A percentile compares a stretch with the other conserved stretches of the same genome.
Conservation (phyloP, 1,140 invertebrate genomes). For the Cyclargus thomasi region DNA sequence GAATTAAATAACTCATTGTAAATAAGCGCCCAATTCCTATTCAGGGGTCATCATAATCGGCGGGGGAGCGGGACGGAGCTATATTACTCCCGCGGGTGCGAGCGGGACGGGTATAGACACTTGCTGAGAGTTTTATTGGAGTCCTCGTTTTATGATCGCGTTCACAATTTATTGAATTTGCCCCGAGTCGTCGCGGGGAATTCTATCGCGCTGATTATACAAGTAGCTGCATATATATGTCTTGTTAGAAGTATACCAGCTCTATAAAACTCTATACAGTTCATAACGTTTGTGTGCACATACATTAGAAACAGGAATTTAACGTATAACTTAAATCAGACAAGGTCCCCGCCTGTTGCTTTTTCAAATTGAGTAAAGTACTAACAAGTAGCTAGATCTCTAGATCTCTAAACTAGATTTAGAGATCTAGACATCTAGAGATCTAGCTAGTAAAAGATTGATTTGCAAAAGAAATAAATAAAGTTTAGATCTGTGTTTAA, state of each 20-base stretch:
- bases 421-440: too few species aligned
- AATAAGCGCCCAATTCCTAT: conserved; percentile 65
- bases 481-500: too few species aligned
- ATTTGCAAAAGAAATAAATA: too few species aligned
- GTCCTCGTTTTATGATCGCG: conserved; percentile 39
- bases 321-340: too few species aligned
- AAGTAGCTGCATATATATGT: neutral
- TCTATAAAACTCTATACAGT: too few species aligned
- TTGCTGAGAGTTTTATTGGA: conserved; percentile 57
- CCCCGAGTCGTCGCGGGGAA: neutral
- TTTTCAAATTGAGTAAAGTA: too few species aligned
- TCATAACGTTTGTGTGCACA: too few species aligned
- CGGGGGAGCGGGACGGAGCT: conserved; percentile 11
- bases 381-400: too few species aligned
- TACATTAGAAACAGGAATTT: too few species aligned
- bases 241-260: neutral
- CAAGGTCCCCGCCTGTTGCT: too few species aligned
- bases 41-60: conserved; percentile 61
- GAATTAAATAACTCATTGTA: conserved; percentile 61
- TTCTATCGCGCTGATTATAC: neutral
- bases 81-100: conserved; percentile 2
- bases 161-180: conserved; percentile 9
- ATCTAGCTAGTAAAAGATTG: too few species aligned
- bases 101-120: conserved; percentile 29
- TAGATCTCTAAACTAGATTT: too few species aligned